Conservation (phyloP, 2,888 invertebrate genomes). For the Melieria omissa region DNA sequence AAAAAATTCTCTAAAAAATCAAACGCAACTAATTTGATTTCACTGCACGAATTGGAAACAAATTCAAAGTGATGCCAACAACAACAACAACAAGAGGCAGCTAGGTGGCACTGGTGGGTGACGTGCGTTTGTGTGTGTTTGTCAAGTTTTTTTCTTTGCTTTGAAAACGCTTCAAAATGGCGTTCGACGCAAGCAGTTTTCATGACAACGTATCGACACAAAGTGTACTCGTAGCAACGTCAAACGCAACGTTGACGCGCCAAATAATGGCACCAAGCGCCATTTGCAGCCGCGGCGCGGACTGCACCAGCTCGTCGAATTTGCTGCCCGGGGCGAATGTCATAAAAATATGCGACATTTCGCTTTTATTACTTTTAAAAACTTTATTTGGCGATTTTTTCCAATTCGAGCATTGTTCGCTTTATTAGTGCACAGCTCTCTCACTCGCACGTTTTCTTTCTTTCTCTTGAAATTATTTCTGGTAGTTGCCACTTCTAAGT, state of each 20-base stretch:
- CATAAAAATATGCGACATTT: conserved; percentile 69
- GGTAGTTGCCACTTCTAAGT: too few species aligned
- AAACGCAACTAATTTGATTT: conserved; percentile 47
- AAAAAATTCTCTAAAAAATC: conserved; percentile 1
- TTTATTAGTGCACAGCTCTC: too few species aligned
- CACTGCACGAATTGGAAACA: conserved; percentile 45
- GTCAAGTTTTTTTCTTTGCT: too few species aligned
- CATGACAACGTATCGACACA: not conserved
- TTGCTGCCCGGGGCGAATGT: conserved; percentile 51
- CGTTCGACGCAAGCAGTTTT: not conserved
- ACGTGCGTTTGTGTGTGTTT: not conserved
- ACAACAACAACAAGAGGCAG: conserved; percentile 28
- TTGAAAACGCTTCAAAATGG: conserved; percentile 15
- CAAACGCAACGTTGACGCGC: not conserved
- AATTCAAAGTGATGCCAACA: conserved; percentile 48
- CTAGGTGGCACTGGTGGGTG: conserved; percentile 2
- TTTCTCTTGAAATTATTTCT: too few species aligned
- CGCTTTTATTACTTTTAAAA: conserved; percentile 67
- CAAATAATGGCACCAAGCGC: not conserved
- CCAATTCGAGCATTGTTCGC: too few species aligned
- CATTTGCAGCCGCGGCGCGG: not conserved
- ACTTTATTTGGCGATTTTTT: conserved; percentile 53
- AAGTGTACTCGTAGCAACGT: not conserved
- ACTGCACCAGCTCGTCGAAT: not conserved
- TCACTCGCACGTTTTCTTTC: too few species aligned